Conservation (phyloP, 30 jellyfish, hydroid and myxozoan genomes). For the Clytia hemisphaerica region DNA sequence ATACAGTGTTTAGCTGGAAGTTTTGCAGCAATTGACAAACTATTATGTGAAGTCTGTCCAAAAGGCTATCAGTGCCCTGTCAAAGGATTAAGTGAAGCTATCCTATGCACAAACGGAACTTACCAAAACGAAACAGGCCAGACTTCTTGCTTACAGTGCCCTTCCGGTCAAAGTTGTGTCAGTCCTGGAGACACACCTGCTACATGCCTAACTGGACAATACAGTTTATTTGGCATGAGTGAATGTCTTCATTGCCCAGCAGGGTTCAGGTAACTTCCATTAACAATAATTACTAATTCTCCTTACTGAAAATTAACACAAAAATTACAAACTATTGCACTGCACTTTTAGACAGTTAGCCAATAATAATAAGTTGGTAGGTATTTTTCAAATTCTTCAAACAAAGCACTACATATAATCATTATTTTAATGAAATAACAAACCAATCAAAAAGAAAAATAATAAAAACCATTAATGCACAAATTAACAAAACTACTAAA, state of each 20-base stretch:
- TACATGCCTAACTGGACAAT: slow-evolving; percentile 56
- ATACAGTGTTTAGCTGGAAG: slow-evolving; percentile 43
- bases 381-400: neutral
- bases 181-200: slow-evolving; percentile 35
- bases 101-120: slow-evolving; percentile 69
- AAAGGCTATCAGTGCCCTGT: slow-evolving; percentile 63
- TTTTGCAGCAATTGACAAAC: slow-evolving; percentile 40
- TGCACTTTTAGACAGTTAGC: neutral
- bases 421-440: no score
- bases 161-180: slow-evolving; percentile 62
- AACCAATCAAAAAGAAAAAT: no score
- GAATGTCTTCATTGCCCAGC: slow-evolving; percentile 66
- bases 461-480: no score
- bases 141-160: slow-evolving; percentile 52
- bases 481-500: no score
- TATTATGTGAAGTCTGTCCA: slow-evolving; percentile 64
- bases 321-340: neutral
- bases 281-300: no score
- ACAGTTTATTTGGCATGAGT: slow-evolving; percentile 42
- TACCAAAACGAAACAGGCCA: slow-evolving; percentile 68
- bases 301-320: neutral
- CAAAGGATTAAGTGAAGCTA: slow-evolving; percentile 50
- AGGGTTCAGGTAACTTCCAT: slow-evolving; percentile 39
- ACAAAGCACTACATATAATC: no score
- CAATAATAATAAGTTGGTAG: neutral